A percentile compares a stretch with the other conserved stretches of the same genome.
These are phyloP conservation scores for Tetanocera ferruginea DNA, from an alignment of 2,888 invertebrate genomes.

Conservation along the genomic window DNA sequence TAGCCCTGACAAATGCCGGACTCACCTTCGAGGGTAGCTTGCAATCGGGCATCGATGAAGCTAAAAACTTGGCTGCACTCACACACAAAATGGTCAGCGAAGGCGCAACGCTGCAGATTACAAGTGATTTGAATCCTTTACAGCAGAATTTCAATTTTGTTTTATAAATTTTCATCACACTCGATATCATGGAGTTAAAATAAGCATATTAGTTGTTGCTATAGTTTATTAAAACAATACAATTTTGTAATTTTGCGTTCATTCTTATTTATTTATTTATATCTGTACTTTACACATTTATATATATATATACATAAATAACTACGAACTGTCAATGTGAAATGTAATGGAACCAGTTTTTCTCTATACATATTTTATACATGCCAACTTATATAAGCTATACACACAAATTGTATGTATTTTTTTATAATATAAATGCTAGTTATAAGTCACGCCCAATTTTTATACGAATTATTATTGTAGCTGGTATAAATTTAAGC, in stretches of 20 bases:
- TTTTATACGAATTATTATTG: conserved; percentile 12
- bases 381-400: background rate
- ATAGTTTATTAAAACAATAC: background rate
- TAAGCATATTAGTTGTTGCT: background rate
- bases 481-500: background rate
- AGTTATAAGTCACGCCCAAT: conserved; percentile 4
- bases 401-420: background rate
- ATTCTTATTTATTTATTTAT: background rate
- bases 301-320: background rate
- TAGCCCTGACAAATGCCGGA: conserved; percentile 73
- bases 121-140: conserved; percentile 69
- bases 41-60: conserved; percentile 76
- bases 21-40: conserved; percentile 74
- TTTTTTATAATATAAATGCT: background rate
- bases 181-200: background rate
- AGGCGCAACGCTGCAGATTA: conserved; percentile 72
- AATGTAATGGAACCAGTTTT: conserved; percentile 6
- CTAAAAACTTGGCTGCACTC: conserved; percentile 74
- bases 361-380: conserved; percentile 1
- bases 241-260: background rate
- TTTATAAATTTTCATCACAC: conserved; percentile 51
- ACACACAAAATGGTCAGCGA: conserved; percentile 73
- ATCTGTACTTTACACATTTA: background rate
- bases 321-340: conserved; percentile 8
- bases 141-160: conserved; percentile 65